These are phyloP conservation scores for Trichogramma evanescens DNA, from an alignment of 2,888 invertebrate species.

Conservation along the genomic window DNA sequence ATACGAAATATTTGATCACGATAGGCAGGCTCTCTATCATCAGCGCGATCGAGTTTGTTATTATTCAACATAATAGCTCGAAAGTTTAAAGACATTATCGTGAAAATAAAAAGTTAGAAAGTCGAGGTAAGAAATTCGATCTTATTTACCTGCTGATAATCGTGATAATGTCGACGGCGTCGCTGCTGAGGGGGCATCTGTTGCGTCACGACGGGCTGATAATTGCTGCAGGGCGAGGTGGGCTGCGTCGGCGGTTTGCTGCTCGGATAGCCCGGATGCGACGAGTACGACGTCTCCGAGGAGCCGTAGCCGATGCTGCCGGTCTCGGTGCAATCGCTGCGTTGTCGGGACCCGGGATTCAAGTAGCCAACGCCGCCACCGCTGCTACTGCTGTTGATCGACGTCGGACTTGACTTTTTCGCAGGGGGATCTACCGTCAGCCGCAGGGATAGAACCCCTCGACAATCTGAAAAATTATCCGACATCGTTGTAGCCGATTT, in stretches of 20 bases:
- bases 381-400: neutral
- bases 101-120: no score
- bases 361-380: neutral
- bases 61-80: no score
- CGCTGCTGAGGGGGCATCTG: neutral
- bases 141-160: neutral
- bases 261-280: slow-evolving; percentile 22
- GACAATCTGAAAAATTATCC: no score
- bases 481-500: no score
- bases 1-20: no score
- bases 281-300: slow-evolving; percentile 23
- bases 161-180: neutral
- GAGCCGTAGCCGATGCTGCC: slow-evolving; percentile 25
- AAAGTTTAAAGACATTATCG: no score
- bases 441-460: no score
- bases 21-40: no score
- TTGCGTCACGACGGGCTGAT: slow-evolving; percentile 1
- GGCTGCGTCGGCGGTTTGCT: slow-evolving; percentile 1
- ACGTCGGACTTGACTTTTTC: neutral
- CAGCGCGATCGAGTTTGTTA: no score
- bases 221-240: slow-evolving; percentile 4
- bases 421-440: no score
- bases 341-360: slow-evolving; percentile 3
- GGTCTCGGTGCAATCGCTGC: slow-evolving; percentile 23
- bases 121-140: neutral